These are phyloP conservation scores for Bos indicus DNA, from an alignment of 2,113 vertebrate species.

Conservation along the genomic window DNA sequence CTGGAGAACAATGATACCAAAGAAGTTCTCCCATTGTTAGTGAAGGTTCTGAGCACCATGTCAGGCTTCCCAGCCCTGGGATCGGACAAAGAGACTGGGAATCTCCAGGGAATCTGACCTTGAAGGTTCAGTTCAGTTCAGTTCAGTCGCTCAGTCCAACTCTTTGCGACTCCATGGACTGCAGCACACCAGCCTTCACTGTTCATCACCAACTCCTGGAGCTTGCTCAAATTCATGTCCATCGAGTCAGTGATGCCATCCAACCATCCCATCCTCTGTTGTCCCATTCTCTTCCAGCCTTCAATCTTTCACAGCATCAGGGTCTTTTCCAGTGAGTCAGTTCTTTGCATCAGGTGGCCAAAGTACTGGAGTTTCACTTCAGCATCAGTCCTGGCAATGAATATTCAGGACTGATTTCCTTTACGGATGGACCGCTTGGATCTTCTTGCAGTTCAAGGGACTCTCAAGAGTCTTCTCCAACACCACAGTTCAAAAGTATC, in stretches of 20 bases:
- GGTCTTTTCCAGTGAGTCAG: not conserved
- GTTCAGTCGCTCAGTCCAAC: not conserved
- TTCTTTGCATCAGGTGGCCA: not conserved
- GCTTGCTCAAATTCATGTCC: not conserved
- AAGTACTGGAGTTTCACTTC: not conserved
- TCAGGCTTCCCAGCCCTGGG: not conserved
- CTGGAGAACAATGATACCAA: not conserved
- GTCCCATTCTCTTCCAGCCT: not conserved
- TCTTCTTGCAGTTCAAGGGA: not conserved
- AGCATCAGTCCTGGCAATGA: not conserved
- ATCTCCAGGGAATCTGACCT: not conserved
- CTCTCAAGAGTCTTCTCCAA: not conserved
- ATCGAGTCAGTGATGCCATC: not conserved
- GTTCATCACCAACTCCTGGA: not conserved
- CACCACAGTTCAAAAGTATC: not conserved
- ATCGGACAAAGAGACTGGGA: not conserved
- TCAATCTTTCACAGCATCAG: not conserved
- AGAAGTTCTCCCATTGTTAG: not conserved
- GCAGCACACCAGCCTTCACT: not conserved
- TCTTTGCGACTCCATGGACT: not conserved
- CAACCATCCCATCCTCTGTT: not conserved
- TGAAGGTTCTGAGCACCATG: not conserved
- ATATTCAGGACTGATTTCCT: not conserved
- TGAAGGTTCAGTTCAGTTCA: not conserved
- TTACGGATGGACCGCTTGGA: not conserved